Evolutionary conservation across 2,888 invertebrate genomes (phyloP).

Genomic region (Dioctria rufipes): DNA sequence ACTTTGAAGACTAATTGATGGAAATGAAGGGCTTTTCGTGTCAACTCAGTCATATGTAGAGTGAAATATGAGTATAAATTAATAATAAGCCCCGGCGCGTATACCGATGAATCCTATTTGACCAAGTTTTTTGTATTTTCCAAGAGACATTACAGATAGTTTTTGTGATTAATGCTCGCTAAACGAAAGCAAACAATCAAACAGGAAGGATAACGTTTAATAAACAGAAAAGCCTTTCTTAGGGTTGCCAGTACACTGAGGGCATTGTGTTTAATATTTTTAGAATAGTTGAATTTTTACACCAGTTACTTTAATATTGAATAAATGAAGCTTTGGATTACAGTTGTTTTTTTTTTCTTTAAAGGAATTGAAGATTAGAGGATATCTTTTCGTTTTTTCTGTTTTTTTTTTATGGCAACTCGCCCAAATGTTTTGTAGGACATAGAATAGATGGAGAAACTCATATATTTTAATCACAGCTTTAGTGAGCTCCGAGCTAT

Average conservation of each 20-base stretch:
- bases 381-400: no score
- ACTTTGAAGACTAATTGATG: neutral
- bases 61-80: slow-evolving; percentile 39
- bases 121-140: neutral
- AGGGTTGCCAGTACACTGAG: neutral
- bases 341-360: no score
- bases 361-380: no score
- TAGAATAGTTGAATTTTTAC: no score
- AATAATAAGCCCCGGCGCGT: slow-evolving; percentile 26
- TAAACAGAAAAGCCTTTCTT: neutral
- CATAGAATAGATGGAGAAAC: no score
- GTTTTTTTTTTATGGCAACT: no score
- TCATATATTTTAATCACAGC: no score
- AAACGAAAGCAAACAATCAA: slow-evolving; percentile 33
- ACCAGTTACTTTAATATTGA: no score
- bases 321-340: no score
- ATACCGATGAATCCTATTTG: slow-evolving; percentile 31
- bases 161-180: slow-evolving; percentile 46
- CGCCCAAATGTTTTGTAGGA: no score
- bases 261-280: no score
- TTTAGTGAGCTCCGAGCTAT: no score
- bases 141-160: slow-evolving; percentile 2
- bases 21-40: slow-evolving; percentile 20
- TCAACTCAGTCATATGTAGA: slow-evolving; percentile 8
- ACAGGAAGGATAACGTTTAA: neutral